Percentiles rank a stretch among this genome's conserved stretches.
phyloP scores from a whole-genome alignment of 2,797 vertebrate species.

The Anguilla megastoma region DNA sequence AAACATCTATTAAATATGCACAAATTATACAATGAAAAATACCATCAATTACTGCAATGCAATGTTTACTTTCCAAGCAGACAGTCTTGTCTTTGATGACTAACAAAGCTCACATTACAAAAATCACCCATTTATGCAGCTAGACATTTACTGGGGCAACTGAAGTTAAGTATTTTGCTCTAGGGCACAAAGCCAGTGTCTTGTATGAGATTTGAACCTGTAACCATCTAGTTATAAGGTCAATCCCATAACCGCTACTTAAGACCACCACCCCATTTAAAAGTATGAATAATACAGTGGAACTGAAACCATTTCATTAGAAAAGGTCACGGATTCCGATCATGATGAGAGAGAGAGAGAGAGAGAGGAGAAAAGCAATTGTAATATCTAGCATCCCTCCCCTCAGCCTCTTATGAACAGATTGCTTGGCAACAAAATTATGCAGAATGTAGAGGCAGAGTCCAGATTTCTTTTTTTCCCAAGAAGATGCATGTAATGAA shows the following conservation, averaged over 20 bases:
- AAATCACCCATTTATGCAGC: neutral
- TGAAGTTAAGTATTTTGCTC: neutral
- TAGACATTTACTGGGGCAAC: neutral
- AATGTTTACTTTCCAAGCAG: too few relatives aligned
- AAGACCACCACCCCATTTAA: neutral
- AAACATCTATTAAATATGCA: neutral
- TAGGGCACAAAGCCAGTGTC: neutral
- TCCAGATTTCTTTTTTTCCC: neutral
- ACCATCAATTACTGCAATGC: neutral
- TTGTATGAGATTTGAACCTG: neutral
- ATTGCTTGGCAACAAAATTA: constrained; percentile 4
- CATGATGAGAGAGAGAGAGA: neutral
- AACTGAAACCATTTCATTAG: neutral
- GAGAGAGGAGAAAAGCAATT: neutral
- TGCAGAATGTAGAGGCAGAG: neutral
- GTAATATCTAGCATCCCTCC: neutral
- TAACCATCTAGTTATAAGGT: neutral
- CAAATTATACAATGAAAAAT: neutral
- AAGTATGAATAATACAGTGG: neutral
- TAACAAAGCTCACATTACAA: neutral
- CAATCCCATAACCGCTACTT: neutral
- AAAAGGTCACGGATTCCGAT: constrained; percentile 8
- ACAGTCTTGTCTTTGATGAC: neutral
- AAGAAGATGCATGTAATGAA: neutral
- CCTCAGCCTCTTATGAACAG: neutral